Evolutionary conservation across 2,888 invertebrate species (phyloP).

Genomic region (Celastrina argiolus): DNA sequence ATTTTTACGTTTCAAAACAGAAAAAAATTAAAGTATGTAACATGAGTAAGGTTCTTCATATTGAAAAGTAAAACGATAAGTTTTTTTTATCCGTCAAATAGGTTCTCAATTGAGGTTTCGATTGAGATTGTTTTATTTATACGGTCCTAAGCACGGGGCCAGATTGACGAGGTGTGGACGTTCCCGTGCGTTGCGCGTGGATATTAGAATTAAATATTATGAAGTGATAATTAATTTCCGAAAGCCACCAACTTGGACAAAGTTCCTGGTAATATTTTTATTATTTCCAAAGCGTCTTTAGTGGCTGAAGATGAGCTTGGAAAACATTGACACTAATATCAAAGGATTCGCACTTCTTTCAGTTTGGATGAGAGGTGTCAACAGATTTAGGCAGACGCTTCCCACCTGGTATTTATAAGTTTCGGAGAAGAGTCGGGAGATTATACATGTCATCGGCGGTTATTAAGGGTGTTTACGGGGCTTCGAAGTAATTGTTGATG

Average conservation of each 20-base stretch:
- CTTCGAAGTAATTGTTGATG: slow-evolving; percentile 19
- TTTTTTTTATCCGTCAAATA: too few relatives aligned
- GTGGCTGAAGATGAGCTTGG: background rate
- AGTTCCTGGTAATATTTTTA: background rate
- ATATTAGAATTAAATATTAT: background rate
- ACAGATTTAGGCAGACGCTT: slow-evolving; percentile 3
- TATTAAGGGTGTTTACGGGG: slow-evolving; percentile 67
- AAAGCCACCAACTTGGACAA: background rate
- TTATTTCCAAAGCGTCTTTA: background rate
- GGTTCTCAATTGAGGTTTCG: too few relatives aligned
- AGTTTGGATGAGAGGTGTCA: background rate
- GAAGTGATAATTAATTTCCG: background rate
- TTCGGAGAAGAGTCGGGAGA: slow-evolving; percentile 39
- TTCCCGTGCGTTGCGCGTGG: too few relatives aligned
- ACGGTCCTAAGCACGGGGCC: too few relatives aligned
- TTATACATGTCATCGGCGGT: slow-evolving; percentile 74
- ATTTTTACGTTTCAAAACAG: too few relatives aligned
- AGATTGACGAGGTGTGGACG: too few relatives aligned
- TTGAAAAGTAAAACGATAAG: too few relatives aligned
- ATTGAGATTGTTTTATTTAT: too few relatives aligned
- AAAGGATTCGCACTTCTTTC: slow-evolving; percentile 13
- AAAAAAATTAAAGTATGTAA: too few relatives aligned
- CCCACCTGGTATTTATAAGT: slow-evolving; percentile 12
- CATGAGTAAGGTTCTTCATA: too few relatives aligned
- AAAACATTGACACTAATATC: slow-evolving; percentile 15